These are phyloP conservation scores for Brachymystax lenok DNA, from an alignment of 2,797 vertebrate genomes.

Conservation along the genomic window DNA sequence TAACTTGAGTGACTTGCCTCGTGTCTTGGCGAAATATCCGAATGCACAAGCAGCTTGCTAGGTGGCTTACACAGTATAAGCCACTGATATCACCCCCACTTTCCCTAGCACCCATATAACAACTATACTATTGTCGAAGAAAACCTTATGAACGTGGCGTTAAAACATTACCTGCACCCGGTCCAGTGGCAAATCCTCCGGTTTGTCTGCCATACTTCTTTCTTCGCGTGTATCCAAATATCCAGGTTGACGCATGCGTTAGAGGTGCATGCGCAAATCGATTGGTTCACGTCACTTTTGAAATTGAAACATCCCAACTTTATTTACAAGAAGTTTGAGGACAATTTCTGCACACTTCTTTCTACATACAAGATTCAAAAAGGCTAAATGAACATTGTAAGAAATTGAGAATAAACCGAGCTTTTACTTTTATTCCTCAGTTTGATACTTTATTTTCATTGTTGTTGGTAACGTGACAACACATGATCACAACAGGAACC, in stretches of 20 bases:
- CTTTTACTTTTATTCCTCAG: conserved; percentile 71
- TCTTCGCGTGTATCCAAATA: conserved; percentile 51
- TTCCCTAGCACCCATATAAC: background rate
- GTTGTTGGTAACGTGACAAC: conserved; percentile 84
- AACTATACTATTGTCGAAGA: background rate
- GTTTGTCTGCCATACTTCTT: conserved; percentile 63
- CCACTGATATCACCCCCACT: background rate
- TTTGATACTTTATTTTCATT: conserved; percentile 93
- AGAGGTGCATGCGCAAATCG: background rate
- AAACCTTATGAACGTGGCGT: background rate
- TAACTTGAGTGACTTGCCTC: background rate
- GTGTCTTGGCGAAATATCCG: background rate
- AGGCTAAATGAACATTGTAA: background rate
- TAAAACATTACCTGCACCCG: conserved; percentile 61
- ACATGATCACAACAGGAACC: conserved; percentile 3
- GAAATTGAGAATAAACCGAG: background rate
- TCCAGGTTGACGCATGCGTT: background rate
- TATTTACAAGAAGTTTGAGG: background rate
- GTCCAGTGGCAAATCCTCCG: conserved; percentile 40
- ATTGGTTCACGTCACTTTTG: background rate
- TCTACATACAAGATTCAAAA: background rate
- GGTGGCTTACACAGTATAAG: background rate
- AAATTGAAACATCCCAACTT: background rate
- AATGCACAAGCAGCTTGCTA: background rate
- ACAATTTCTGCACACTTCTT: background rate